Percentiles rank a stretch among this genome's conserved stretches.
phyloP scores from a whole-genome alignment of 2,113 vertebrate species.

The Polyodon spathula region DNA sequence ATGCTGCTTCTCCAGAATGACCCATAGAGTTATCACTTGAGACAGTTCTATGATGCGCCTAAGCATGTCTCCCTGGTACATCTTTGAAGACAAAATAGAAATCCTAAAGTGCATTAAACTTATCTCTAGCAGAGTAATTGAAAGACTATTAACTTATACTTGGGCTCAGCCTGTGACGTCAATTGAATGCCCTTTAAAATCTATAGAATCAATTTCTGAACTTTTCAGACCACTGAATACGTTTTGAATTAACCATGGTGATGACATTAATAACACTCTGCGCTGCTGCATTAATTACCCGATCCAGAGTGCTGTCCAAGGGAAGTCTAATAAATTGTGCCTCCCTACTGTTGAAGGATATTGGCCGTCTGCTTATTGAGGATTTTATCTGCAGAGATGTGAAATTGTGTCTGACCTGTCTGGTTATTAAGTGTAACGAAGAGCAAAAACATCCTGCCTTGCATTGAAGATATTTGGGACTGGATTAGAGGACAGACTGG shows the following conservation, averaged over 20 bases:
- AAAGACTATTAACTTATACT: slow-evolving; percentile 13
- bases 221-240: slow-evolving; percentile 27
- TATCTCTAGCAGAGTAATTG: background rate
- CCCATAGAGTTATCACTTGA: too few species aligned
- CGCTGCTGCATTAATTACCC: slow-evolving; percentile 36
- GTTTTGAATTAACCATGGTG: slow-evolving; percentile 25
- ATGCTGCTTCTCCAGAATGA: too few species aligned
- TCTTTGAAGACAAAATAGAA: too few species aligned
- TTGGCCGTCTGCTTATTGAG: slow-evolving; percentile 35
- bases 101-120: background rate
- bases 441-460: slow-evolving; percentile 9
- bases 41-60: too few species aligned
- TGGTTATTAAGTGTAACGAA: slow-evolving; percentile 31
- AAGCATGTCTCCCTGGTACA: too few species aligned
- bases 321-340: slow-evolving; percentile 38
- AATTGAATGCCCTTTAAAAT: slow-evolving; percentile 5
- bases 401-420: slow-evolving; percentile 34
- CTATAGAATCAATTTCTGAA: background rate
- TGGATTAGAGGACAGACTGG: background rate
- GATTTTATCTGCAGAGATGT: slow-evolving; percentile 36
- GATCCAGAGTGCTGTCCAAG: slow-evolving; percentile 11
- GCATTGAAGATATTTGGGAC: slow-evolving; percentile 15
- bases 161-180: background rate
- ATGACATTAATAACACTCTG: slow-evolving; percentile 36
- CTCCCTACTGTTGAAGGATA: slow-evolving; percentile 40